Evolutionary conservation across 2,888 invertebrate genomes (phyloP).

Genomic region (Brachylomia viminalis): DNA sequence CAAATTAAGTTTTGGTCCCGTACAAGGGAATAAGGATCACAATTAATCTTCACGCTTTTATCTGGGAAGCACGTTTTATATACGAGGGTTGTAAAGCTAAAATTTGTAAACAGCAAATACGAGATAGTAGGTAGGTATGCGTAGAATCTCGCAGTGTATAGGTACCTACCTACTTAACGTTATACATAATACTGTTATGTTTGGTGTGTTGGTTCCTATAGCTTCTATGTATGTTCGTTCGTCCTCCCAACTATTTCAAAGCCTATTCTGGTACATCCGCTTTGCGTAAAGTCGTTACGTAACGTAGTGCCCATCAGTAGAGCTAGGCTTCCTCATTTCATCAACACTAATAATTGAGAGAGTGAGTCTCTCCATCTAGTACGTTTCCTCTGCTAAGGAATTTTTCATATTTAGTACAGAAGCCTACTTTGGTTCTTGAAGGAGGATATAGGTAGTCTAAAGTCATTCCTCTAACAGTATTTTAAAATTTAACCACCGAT

Average conservation of each 20-base stretch:
- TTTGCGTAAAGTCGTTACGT: slow-evolving; percentile 28
- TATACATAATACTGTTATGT: slow-evolving; percentile 3
- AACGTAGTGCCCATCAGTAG: slow-evolving; percentile 6
- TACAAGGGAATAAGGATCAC: slow-evolving; percentile 83
- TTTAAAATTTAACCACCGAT: no score
- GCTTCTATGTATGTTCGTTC: slow-evolving; percentile 18
- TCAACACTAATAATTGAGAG: slow-evolving; percentile 1
- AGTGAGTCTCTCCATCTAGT: not conserved
- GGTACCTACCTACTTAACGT: not conserved
- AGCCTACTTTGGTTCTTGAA: no score
- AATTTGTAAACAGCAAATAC: slow-evolving; percentile 37
- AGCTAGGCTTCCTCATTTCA: slow-evolving; percentile 8
- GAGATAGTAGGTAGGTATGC: slow-evolving; percentile 9
- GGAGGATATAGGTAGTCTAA: not conserved
- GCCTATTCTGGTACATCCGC: slow-evolving; percentile 13
- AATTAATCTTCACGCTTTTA: slow-evolving; percentile 83
- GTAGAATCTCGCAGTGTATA: slow-evolving; percentile 11
- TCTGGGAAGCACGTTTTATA: slow-evolving; percentile 72
- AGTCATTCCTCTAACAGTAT: not conserved
- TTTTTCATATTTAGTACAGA: not conserved
- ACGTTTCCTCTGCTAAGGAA: not conserved
- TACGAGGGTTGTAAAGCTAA: slow-evolving; percentile 36
- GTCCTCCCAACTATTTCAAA: slow-evolving; percentile 41
- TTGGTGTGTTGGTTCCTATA: not conserved
- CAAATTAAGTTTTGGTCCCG: slow-evolving; percentile 85